phyloP scores from a whole-genome alignment of 2,113 vertebrate species.

The Vombatus ursinus region DNA sequence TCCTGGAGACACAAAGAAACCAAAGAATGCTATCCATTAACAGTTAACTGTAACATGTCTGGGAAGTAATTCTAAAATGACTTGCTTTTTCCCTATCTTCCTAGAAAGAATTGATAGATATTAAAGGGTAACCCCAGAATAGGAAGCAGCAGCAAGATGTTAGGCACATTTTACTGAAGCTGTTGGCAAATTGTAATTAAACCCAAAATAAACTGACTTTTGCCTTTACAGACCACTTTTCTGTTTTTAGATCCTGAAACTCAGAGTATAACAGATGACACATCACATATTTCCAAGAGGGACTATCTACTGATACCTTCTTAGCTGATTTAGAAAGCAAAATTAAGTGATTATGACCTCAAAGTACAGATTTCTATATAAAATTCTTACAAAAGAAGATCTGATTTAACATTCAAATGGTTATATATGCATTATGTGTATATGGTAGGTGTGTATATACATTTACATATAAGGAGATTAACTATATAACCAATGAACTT shows the following conservation, averaged over 20 bases:
- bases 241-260: constrained; percentile 7
- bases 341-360: background rate
- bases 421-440: background rate
- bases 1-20: constrained; percentile 74
- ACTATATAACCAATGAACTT: background rate
- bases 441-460: background rate
- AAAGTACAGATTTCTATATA: background rate
- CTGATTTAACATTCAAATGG: constrained; percentile 35
- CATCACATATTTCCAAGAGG: background rate
- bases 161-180: constrained; percentile 21
- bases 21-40: constrained; percentile 73
- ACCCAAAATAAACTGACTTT: constrained; percentile 33
- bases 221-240: constrained; percentile 9
- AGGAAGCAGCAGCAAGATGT: constrained; percentile 45
- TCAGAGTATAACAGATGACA: fast-evolving
- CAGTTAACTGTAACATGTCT: constrained; percentile 70
- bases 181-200: constrained; percentile 47
- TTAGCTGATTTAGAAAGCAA: constrained; percentile 24
- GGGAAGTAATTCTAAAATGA: constrained; percentile 58
- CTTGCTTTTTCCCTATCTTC: constrained; percentile 41
- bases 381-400: constrained; percentile 14
- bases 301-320: background rate
- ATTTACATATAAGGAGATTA: background rate
- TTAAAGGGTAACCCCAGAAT: constrained; percentile 59
- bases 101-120: constrained; percentile 59